Percentiles rank a stretch among this genome's conserved stretches.
phyloP scores from a whole-genome alignment of 2,888 invertebrate species.

The Aproaerema taeniolella region DNA sequence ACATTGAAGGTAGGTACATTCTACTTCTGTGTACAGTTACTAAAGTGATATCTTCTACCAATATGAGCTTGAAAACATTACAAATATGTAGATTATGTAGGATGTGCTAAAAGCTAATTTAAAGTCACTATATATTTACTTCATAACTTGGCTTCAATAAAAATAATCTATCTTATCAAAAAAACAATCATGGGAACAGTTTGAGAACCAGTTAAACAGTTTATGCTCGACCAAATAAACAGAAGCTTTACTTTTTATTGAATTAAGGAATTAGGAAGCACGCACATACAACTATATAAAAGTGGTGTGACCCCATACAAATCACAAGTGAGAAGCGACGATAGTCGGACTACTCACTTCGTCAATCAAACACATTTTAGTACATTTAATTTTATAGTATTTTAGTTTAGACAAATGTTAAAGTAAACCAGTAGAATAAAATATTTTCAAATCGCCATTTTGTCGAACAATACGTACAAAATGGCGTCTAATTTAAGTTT shows the following conservation, averaged over 20 bases:
- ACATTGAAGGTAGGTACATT: too few species aligned
- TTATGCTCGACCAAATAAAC: slow-evolving; percentile 66
- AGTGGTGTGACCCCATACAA: slow-evolving; percentile 27
- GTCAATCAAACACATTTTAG: slow-evolving; percentile 36
- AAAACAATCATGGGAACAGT: too few species aligned
- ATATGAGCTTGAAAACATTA: too few species aligned
- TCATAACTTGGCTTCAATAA: too few species aligned
- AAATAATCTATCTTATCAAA: neutral
- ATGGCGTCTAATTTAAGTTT: slow-evolving; percentile 63
- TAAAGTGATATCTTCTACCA: too few species aligned
- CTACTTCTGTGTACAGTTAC: too few species aligned
- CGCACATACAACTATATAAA: slow-evolving; percentile 69
- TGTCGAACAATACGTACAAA: slow-evolving; percentile 43
- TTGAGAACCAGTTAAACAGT: slow-evolving; percentile 48
- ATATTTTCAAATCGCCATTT: slow-evolving; percentile 36
- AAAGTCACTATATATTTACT: too few species aligned
- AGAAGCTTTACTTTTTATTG: slow-evolving; percentile 74
- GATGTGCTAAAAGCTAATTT: too few species aligned
- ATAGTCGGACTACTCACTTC: slow-evolving; percentile 76
- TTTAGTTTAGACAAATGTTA: slow-evolving; percentile 33
- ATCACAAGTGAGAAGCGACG: slow-evolving; percentile 76
- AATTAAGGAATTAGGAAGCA: slow-evolving; percentile 75
- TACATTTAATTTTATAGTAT: slow-evolving; percentile 16
- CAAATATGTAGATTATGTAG: too few species aligned
- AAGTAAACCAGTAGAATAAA: too few species aligned